Percentiles rank a stretch among this genome's conserved stretches.
Evolutionary conservation across 2,113 vertebrate genomes (phyloP).

Genomic region (Hassar affinis): DNA sequence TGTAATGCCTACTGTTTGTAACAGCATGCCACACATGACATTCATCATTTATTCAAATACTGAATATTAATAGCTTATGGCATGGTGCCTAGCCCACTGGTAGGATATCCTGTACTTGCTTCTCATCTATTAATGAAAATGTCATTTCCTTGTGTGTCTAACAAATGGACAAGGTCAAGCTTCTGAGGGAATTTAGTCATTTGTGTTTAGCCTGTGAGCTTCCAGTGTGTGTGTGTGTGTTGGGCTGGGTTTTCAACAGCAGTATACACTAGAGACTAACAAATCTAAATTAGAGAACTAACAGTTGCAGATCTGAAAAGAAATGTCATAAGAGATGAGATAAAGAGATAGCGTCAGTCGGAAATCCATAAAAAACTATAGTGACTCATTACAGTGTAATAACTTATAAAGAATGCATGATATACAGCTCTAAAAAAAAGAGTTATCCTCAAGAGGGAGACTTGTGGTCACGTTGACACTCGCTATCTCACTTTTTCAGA

Average conservation of each 20-base stretch:
- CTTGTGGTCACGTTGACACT: slow-evolving; percentile 12
- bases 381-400: slow-evolving; percentile 6
- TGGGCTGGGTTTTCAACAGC: not conserved
- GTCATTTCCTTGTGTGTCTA: slow-evolving; percentile 29
- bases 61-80: slow-evolving; percentile 42
- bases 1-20: slow-evolving; percentile 25
- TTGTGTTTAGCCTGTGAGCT: slow-evolving; percentile 13
- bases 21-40: slow-evolving; percentile 41
- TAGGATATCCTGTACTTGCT: slow-evolving; percentile 38
- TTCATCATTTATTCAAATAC: slow-evolving; percentile 56
- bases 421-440: slow-evolving; percentile 12
- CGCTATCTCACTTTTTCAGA: slow-evolving; percentile 35
- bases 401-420: not conserved
- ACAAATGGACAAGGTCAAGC: slow-evolving; percentile 16
- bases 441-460: not conserved
- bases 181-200: slow-evolving; percentile 30
- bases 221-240: not conserved
- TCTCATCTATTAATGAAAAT: slow-evolving; percentile 44
- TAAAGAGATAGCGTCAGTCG: slow-evolving; percentile 16
- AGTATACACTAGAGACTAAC: not conserved
- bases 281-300: not conserved
- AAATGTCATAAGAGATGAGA: not conserved
- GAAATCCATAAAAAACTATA: slow-evolving; percentile 13
- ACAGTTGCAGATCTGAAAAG: not conserved
- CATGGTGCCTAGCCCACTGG: slow-evolving; percentile 39